Evolutionary conservation across 1,140 invertebrate species (phyloP).

Genomic region (Ericerus pela): DNA sequence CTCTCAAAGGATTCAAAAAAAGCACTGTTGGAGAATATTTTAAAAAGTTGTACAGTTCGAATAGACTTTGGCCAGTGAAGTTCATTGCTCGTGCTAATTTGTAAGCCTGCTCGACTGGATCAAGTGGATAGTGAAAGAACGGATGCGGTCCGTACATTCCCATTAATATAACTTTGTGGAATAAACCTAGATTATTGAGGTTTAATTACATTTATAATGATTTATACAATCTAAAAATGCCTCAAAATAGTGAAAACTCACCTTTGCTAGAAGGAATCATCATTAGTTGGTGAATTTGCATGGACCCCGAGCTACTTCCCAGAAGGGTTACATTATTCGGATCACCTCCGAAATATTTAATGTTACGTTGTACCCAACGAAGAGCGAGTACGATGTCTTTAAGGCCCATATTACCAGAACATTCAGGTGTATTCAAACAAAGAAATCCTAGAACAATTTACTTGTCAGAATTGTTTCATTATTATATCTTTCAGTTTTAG

Average conservation of each 20-base stretch:
- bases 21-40: too few species aligned
- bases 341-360: conserved; percentile 71
- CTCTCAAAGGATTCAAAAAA: too few species aligned
- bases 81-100: background rate
- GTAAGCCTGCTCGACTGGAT: background rate
- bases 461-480: too few species aligned
- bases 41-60: too few species aligned
- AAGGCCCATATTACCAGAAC: conserved; percentile 60
- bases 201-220: too few species aligned
- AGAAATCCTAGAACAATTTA: background rate
- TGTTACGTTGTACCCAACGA: conserved; percentile 75
- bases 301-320: conserved; percentile 85
- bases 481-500: too few species aligned
- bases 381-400: conserved; percentile 77
- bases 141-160: background rate
- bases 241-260: too few species aligned
- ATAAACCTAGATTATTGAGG: too few species aligned
- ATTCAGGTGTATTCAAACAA: background rate
- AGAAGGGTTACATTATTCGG: conserved; percentile 67
- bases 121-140: background rate
- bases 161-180: background rate
- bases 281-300: conserved; percentile 75
- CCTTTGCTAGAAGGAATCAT: conserved; percentile 49
- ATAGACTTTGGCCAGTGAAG: too few species aligned
- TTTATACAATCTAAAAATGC: too few species aligned